Conservation (phyloP, 2,113 vertebrate genomes). For the Nymphicus hollandicus region DNA sequence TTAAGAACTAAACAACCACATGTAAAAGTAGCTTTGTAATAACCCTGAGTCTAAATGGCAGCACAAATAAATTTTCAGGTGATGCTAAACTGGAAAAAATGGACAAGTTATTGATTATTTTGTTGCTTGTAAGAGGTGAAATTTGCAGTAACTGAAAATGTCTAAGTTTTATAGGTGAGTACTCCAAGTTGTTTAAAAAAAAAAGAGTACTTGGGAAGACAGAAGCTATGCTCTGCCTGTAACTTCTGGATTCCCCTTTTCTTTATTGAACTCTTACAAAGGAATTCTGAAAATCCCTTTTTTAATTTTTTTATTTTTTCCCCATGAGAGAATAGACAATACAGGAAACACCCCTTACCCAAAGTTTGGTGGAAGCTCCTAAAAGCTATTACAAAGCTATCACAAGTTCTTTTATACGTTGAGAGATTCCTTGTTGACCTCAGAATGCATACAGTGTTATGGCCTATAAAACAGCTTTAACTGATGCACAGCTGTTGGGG, state of each 20-base stretch:
- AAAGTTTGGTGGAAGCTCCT: not conserved
- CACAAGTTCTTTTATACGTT: not conserved
- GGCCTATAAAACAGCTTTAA: not conserved
- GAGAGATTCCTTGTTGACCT: not conserved
- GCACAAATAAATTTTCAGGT: not conserved
- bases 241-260: not conserved
- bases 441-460: not conserved
- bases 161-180: not conserved
- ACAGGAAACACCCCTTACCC: not conserved
- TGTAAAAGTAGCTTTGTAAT: not conserved
- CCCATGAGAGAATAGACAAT: not conserved
- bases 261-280: not conserved
- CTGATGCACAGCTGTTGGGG: not conserved
- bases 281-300: not conserved
- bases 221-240: not conserved
- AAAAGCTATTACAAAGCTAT: not conserved
- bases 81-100: not conserved
- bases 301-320: not conserved
- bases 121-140: not conserved
- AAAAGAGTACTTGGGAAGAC: not conserved
- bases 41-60: not conserved
- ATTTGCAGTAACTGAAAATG: not conserved
- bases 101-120: not conserved
- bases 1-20: not conserved
- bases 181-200: not conserved